Base-by-base conservation (phyloP, 1,140 invertebrate species). In the Tetranychus cinnabarinus region DNA sequence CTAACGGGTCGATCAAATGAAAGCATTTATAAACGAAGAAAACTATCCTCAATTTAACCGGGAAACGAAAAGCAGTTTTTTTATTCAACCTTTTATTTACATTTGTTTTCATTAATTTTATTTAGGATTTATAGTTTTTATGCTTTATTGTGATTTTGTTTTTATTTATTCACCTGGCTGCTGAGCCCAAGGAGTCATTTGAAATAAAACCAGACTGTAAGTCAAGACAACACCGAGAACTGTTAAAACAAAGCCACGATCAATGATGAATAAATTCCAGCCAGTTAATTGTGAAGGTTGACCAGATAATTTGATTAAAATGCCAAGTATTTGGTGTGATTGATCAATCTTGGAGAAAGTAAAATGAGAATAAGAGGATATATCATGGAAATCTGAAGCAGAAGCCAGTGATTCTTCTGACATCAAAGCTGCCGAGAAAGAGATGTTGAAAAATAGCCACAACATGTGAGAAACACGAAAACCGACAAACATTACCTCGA, bases 261-360 rank as follows among this genome's bases (percentile, higher is more conserved):
- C 61, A 31, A 64, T 64, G 13, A 58, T 60, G 23, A 64, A 64
- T 10, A 64, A 45, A 45, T 61, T 61, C 63, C 63, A 64, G 1
- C 63, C 63, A 15, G 63, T 64, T 0, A 64, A 52, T 52, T 52
- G 50, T 31, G n/a, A 52, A n/a, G 50, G 50, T 52, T 12, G 8
- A n/a, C n/a, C 31, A 23, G n/a, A 33, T 8, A 52, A 33, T 33
- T 52, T 52, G 50, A 52, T 52, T 2, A 52, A 6, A 6, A 52
- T 6, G 1, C 50, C 50, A 23, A 52, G n/a, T 33, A 52, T 8
- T 23, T 52, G 50, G 23, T 52, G 31, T n/a, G 50, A 52, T 52
- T 52, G n/a, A 52, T 52, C 50, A 12, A 33, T 31, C 23, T 6
- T n/a, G 7, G n/a, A 33, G n/a, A 31, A 33, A 23, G 50, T 52